Percentiles rank a stretch among this genome's conserved stretches.
phyloP scores from a whole-genome alignment of 2,797 vertebrate species.

The Cryptoblepharus egeriae region DNA sequence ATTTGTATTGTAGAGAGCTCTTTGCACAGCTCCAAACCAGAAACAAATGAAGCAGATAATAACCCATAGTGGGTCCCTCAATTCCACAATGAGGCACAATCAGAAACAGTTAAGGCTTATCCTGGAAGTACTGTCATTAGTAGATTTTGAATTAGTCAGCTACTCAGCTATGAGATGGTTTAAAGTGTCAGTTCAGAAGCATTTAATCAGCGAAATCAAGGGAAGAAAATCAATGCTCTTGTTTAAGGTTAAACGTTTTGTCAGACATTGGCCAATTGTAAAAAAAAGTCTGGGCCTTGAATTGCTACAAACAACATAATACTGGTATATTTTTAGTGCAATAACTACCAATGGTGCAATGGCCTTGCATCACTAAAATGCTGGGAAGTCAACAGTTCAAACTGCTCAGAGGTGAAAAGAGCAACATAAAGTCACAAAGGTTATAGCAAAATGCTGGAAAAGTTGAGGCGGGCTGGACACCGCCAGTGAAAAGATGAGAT shows the following conservation, averaged over 20 bases:
- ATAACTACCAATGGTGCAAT: constrained; percentile 43
- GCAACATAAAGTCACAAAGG: constrained; percentile 41
- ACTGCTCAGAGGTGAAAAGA: constrained; percentile 44
- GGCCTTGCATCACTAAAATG: constrained; percentile 1
- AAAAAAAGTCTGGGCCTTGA: constrained; percentile 6
- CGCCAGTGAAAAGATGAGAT: constrained; percentile 41
- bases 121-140: constrained; percentile 47
- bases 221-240: constrained; percentile 42
- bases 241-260: constrained; percentile 45
- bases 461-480: constrained; percentile 15
- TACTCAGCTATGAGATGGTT: constrained; percentile 52
- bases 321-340: constrained; percentile 29
- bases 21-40: constrained; percentile 52
- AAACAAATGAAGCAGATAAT: constrained; percentile 65
- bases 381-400: constrained; percentile 21
- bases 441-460: constrained; percentile 48
- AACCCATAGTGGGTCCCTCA: constrained; percentile 49
- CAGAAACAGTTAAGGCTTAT: constrained; percentile 59
- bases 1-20: constrained; percentile 45
- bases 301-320: not conserved
- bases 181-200: constrained; percentile 56
- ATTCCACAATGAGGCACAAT: constrained; percentile 49
- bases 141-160: constrained; percentile 65
- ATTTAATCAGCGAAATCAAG: constrained; percentile 68
- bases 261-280: constrained; percentile 40